Percentiles rank a stretch among this genome's conserved stretches.
Conservation (phyloP, 1,140 invertebrate genomes). For the Lasioglossum baleicum region DNA sequence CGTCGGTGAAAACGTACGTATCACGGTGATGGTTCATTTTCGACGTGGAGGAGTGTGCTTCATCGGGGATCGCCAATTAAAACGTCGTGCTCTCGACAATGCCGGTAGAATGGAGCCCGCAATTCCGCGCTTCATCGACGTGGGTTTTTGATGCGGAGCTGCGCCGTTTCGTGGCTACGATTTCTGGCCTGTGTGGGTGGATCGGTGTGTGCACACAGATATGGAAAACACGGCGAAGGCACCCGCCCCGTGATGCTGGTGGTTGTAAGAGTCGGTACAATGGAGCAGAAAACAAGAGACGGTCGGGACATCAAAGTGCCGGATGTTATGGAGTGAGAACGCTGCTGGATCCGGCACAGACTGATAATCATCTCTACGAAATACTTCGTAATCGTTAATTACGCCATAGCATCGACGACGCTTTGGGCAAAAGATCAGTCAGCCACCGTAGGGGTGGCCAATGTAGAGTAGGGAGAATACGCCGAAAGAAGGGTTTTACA, state of each 20-base stretch:
- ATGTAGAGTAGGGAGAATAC: background rate
- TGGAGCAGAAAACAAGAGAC: slow-evolving; percentile 74
- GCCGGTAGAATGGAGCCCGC: slow-evolving; percentile 34
- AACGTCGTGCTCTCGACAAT: slow-evolving; percentile 48
- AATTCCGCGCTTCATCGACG: slow-evolving; percentile 58
- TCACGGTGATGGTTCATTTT: slow-evolving; percentile 49
- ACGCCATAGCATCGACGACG: slow-evolving; percentile 65
- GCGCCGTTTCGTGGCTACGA: background rate
- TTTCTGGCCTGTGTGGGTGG: background rate
- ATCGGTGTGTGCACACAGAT: background rate
- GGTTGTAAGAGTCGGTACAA: slow-evolving; percentile 65
- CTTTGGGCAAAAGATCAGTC: slow-evolving; percentile 57
- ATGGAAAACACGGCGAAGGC: background rate
- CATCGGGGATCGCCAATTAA: slow-evolving; percentile 59
- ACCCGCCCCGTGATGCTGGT: background rate
- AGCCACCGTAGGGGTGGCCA: background rate
- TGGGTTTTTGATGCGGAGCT: slow-evolving; percentile 41
- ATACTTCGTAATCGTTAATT: slow-evolving; percentile 80
- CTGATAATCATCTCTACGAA: slow-evolving; percentile 79
- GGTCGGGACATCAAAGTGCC: slow-evolving; percentile 72
- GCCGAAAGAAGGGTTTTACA: slow-evolving; percentile 47
- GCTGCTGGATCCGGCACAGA: slow-evolving; percentile 75
- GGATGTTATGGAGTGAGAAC: slow-evolving; percentile 76
- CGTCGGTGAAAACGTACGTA: slow-evolving; percentile 48
- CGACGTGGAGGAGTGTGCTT: slow-evolving; percentile 47